Evolutionary conservation across 2,113 vertebrate genomes (phyloP).

Genomic region (Oenanthe melanoleuca): DNA sequence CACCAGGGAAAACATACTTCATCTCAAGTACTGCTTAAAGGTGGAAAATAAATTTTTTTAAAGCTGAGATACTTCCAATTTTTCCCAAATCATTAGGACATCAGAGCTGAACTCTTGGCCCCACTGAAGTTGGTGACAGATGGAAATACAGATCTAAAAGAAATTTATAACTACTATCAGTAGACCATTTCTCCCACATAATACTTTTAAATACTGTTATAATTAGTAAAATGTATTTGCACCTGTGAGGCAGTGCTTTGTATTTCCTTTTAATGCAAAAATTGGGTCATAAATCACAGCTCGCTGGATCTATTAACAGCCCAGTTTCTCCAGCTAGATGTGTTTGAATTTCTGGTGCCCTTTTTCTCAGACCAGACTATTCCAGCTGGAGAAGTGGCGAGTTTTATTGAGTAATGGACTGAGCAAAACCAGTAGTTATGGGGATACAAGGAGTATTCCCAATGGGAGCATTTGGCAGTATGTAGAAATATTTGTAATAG

Average conservation of each 20-base stretch:
- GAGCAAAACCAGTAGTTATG: slow-evolving; percentile 61
- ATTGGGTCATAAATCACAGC: background rate
- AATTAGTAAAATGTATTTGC: slow-evolving; percentile 23
- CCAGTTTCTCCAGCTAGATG: background rate
- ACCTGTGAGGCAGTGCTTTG: slow-evolving; percentile 9
- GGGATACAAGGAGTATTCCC: slow-evolving; percentile 24
- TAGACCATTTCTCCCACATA: slow-evolving; percentile 26
- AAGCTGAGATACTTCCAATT: background rate
- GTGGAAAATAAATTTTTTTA: background rate
- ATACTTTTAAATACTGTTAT: slow-evolving; percentile 44
- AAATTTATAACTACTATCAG: slow-evolving; percentile 1
- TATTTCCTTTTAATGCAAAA: slow-evolving; percentile 13
- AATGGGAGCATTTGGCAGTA: slow-evolving; percentile 27
- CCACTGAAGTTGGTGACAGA: background rate
- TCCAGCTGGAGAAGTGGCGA: slow-evolving; percentile 34
- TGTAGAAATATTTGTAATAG: slow-evolving; percentile 52
- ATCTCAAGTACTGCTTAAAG: slow-evolving; percentile 19
- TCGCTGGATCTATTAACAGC: background rate
- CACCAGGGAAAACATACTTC: slow-evolving; percentile 19
- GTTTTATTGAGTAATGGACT: slow-evolving; percentile 41
- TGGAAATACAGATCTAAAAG: background rate
- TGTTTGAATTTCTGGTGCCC: slow-evolving; percentile 5
- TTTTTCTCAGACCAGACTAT: slow-evolving; percentile 6
- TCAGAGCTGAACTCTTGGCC: background rate
- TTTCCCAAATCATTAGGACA: slow-evolving; percentile 16